Base-by-base conservation (phyloP, 2,797 vertebrate genomes). In the Philypnodon macrostomus region DNA sequence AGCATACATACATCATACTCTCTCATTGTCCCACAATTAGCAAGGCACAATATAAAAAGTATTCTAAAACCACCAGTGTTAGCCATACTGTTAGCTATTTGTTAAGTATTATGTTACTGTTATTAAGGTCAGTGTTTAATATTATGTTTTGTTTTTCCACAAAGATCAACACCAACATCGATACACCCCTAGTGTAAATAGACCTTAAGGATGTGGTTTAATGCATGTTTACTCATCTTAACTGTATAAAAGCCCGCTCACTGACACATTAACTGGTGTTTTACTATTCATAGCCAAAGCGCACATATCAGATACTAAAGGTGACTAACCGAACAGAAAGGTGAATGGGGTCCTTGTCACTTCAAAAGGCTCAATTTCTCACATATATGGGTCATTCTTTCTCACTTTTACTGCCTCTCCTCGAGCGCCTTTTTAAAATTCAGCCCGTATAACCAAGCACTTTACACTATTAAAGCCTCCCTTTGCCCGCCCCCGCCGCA, bases 391-490 rank as follows among this genome's bases (percentile, higher is more conserved):
- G 51, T 75, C 65, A 72, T 58, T 58, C 63, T 17, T 19, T 57
- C 49, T 38, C 56, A 48, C 13, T 27, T 68, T 50, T 47, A 47
- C 53, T 15, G 18, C 65, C 52, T 61, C 35, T 74, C 44, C 15
- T 54, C 34, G 18, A 15, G 41, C 52, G 35, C 52, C 55, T 71
- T 63, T 67, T 79, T 77, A 39, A 79, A 73, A 85, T 80, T 83
- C 84, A 77, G 59, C 51, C 53, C 75, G 73, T 83, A 86, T 67
- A 80, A 64, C 74, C 2, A 35, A 68, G 65, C 75, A 81, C 79
- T 81, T 82, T 79, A 83, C 80, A 77, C 84, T 77, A 83, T 85
- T 86, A 88, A 87, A 79, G 67, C 64, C 56, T 76, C 65, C 65
- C 61, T 75, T 63, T 67, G 59, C 66, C 73, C 67, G 12, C 77